Evolutionary conservation across 2,113 vertebrate genomes (phyloP), one percentile per base, ranked within the genome.

Genomic region (Charadrius vociferus): DNA sequence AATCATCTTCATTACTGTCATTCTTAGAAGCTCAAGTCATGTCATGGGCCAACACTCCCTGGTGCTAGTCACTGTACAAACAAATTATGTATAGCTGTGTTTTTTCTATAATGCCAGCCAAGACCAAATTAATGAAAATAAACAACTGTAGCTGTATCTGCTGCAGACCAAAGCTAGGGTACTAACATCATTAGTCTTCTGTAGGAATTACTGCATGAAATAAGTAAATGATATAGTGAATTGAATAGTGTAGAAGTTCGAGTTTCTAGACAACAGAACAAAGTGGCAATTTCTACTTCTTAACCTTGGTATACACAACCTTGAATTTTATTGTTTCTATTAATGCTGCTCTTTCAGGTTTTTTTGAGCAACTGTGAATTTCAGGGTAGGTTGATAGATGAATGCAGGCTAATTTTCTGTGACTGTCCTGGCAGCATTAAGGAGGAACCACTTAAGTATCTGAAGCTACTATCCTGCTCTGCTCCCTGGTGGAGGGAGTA

Each of bases 401-500:
- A 93, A 84, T 18, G 23, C 32, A 81, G 2, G 5, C 4, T 67
- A 81, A 63, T 92, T 95, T 94, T 95, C 86, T 74, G 10, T 52
- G 26, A 45, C 37, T 81, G 26, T 75, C 39, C 53, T 84, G 52
- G 23, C 18, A 90, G 41, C 67, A 14, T 53, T 78, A 74, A 14
- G 49, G 36, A 77, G 29, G 56, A 95, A 61, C 22, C n/a, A 84
- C 56, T 71, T 36, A 52, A 65, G 26, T 37, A 27, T 81, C 80
- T 92, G 77, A 94, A 95, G 94, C 34, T 70, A 95, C 92, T 97
- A 84, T 97, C 95, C 91, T 96, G 80, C 73, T 58, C 90, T 95
- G 94, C 96, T 97, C 91, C 94, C 96, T 96, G 90, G 65, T 95
- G 90, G 95, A 97, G 61, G 94, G 80, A 96, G 88, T 29, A 93